Evolutionary conservation across 2,888 invertebrate species (phyloP).

Genomic region (Protula sp.): DNA sequence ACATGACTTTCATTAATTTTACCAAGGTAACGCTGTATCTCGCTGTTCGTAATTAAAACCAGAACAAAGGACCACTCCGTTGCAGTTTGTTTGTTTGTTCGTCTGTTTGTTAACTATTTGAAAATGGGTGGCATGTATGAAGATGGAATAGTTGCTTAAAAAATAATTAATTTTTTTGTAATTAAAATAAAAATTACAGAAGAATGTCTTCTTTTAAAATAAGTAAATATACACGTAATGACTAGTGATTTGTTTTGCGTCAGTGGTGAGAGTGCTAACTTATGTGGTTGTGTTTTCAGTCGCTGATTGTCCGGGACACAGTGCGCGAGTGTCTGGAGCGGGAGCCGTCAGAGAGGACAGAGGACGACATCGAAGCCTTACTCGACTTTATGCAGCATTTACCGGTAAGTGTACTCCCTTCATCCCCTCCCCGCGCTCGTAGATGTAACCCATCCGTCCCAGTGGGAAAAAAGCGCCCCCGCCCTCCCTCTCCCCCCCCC

Average conservation of each 20-base stretch:
- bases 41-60: too few relatives aligned
- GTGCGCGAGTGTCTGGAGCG: constrained; percentile 96
- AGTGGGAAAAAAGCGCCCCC: too few relatives aligned
- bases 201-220: not conserved
- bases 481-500: too few relatives aligned
- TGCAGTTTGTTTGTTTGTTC: too few relatives aligned
- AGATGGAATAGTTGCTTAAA: not conserved
- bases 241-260: too few relatives aligned
- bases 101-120: too few relatives aligned
- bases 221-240: not conserved
- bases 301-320: constrained; percentile 65
- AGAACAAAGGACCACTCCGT: too few relatives aligned
- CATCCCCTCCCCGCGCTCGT: too few relatives aligned
- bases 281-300: constrained; percentile 30
- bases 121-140: too few relatives aligned
- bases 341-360: constrained; percentile 88
- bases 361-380: constrained; percentile 91
- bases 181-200: not conserved
- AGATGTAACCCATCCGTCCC: too few relatives aligned
- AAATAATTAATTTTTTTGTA: not conserved
- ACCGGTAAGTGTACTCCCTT: constrained; percentile 46
- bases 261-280: too few relatives aligned
- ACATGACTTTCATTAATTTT: constrained; percentile 25
- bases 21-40: constrained; percentile 21
- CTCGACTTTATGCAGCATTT: constrained; percentile 97